Conservation (phyloP, 1,140 invertebrate species). For the Phymastichus coffea region DNA sequence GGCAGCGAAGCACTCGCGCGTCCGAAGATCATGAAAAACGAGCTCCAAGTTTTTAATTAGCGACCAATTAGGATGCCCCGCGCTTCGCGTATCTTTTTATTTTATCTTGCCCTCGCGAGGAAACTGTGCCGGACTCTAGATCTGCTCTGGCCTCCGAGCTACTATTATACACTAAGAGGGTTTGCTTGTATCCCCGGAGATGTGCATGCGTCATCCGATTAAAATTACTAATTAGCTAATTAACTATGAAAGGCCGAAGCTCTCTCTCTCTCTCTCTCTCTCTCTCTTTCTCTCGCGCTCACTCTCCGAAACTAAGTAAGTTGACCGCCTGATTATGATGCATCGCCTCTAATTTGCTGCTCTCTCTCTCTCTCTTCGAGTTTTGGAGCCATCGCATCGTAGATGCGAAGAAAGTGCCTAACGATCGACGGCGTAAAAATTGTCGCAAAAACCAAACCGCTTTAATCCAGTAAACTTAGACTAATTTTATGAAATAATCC, state of each 20-base stretch:
- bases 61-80: constrained; percentile 37
- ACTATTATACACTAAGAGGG: constrained; percentile 51
- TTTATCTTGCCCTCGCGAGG: constrained; percentile 35
- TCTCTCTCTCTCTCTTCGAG: neutral
- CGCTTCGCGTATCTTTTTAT: constrained; percentile 24
- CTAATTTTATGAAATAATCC: no score
- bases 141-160: constrained; percentile 22
- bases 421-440: no score
- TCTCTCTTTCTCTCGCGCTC: no score
- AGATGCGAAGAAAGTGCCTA: no score
- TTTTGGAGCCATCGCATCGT: no score
- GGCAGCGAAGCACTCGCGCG: no score
- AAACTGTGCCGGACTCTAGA: constrained; percentile 28
- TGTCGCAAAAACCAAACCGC: no score
- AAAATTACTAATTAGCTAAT: constrained; percentile 60
- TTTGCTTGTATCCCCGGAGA: constrained; percentile 59
- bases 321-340: constrained; percentile 59
- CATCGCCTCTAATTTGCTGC: constrained; percentile 48
- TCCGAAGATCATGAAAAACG: constrained; percentile 36
- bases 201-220: constrained; percentile 60
- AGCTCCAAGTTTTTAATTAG: constrained; percentile 44
- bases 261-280: no score
- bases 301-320: constrained; percentile 49
- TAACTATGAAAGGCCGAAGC: no score
- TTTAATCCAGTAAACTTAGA: no score